Base-by-base conservation (phyloP, 2,797 vertebrate species). In the Poecilia wingei region DNA sequence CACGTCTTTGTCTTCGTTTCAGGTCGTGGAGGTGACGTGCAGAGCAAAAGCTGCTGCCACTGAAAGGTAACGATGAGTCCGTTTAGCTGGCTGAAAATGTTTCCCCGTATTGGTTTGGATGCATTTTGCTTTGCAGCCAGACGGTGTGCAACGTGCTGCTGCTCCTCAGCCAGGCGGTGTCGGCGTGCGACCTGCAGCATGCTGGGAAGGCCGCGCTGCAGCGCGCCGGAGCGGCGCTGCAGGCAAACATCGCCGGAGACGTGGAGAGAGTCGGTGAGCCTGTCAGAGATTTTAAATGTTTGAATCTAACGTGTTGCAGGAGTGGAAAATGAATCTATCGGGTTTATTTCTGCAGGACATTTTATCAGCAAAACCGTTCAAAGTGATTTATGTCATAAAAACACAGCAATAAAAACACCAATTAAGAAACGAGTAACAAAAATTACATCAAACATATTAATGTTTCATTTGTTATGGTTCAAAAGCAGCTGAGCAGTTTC, bases 251-350 rank as follows among this genome's bases (percentile, higher is more conserved):
- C 75, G 72, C 33, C 0, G 88, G 90, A 14, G 46, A 88, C 47
- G 83, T 95, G 82, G 85, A 92, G 77, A 89, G 91, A 94, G 93
- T 95, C 0, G 94, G 95, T 95, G 79, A 89, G 93, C 1, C 45
- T 12, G n/a, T 9, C n/a, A 13, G 39, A 64, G 59, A 36, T 64
- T 6, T 41, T 10, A 41, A 41, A 68, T 41, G 18, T 57, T 57
- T 57, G 10, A 71, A 33, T 28, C 14, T 6, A 14, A 59, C 16
- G 33, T 75, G 18, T 61, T 33, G 25, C 5, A 36, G 33, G 6
- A 66, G 39, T 22, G 16, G 18, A 22, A 39, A 12, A 41, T 8
- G 10, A n/a, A 41, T 8, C 51, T 3, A 25, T 53, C 25, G 22
- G 2, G 9, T 53, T 53, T 25, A 53, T 53, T 25, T 53, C 51